Conservation (phyloP, 2,113 vertebrate species). For the Octodon degus region DNA sequence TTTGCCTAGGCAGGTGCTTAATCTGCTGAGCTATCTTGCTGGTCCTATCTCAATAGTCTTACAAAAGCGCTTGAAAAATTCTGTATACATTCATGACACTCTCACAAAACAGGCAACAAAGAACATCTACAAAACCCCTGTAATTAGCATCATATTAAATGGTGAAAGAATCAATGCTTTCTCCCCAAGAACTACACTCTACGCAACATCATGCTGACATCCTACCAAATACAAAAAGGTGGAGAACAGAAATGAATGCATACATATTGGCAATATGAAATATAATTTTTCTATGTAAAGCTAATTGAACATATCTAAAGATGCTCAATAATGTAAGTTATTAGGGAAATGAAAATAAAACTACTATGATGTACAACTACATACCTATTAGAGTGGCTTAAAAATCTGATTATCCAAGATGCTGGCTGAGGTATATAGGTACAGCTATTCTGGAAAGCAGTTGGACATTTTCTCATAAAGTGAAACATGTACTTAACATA, state of each 20-base stretch:
- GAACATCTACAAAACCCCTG: neutral
- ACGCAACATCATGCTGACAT: neutral
- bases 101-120: slow-evolving; percentile 40
- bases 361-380: neutral
- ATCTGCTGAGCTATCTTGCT: too few relatives aligned
- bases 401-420: too few relatives aligned
- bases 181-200: neutral
- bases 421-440: neutral
- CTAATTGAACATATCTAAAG: neutral
- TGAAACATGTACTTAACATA: too few relatives aligned
- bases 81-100: neutral
- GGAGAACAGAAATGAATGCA: slow-evolving; percentile 21
- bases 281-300: neutral
- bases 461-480: too few relatives aligned
- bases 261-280: neutral
- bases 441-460: neutral
- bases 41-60: neutral
- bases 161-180: neutral
- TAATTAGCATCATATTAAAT: neutral
- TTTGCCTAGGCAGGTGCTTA: too few relatives aligned
- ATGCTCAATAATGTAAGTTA: neutral
- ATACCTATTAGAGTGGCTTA: neutral
- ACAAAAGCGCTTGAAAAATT: slow-evolving; percentile 46
- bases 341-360: slow-evolving; percentile 53
- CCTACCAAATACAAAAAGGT: neutral